Evolutionary conservation across 2,888 invertebrate genomes (phyloP).

Genomic region (Plutella xylostella): DNA sequence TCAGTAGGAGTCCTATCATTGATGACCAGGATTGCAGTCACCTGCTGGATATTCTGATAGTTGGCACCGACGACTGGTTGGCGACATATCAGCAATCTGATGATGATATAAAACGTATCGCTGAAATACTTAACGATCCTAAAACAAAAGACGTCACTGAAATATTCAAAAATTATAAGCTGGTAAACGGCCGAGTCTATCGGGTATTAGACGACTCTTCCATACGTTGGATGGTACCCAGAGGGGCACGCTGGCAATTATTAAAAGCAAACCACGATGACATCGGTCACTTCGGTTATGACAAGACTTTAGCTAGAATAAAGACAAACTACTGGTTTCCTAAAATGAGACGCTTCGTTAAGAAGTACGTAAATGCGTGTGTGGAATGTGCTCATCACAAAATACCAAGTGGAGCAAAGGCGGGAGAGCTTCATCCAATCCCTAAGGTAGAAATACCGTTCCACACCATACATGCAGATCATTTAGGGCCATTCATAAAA

Average conservation of each 20-base stretch:
- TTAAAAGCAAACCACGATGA: constrained; percentile 17
- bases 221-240: constrained; percentile 18
- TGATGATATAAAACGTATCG: constrained; percentile 2
- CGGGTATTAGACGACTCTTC: constrained; percentile 1
- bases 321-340: constrained; percentile 15
- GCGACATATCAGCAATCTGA: constrained; percentile 7
- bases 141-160: background rate
- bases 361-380: no score
- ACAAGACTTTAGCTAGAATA: constrained; percentile 18
- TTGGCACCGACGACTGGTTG: constrained; percentile 7
- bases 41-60: constrained; percentile 3
- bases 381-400: constrained; percentile 9
- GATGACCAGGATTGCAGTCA: background rate
- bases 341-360: constrained; percentile 5
- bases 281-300: constrained; percentile 19
- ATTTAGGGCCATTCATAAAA: constrained; percentile 7
- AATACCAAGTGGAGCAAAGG: background rate
- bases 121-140: constrained; percentile 5
- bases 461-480: constrained; percentile 16
- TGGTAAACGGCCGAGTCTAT: background rate
- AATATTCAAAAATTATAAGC: background rate
- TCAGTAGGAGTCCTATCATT: background rate
- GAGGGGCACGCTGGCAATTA: constrained; percentile 17
- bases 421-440: constrained; percentile 11
- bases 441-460: constrained; percentile 7